These are phyloP conservation scores for Macrotis lagotis DNA, from an alignment of 2,113 vertebrate species.

Conservation along the genomic window DNA sequence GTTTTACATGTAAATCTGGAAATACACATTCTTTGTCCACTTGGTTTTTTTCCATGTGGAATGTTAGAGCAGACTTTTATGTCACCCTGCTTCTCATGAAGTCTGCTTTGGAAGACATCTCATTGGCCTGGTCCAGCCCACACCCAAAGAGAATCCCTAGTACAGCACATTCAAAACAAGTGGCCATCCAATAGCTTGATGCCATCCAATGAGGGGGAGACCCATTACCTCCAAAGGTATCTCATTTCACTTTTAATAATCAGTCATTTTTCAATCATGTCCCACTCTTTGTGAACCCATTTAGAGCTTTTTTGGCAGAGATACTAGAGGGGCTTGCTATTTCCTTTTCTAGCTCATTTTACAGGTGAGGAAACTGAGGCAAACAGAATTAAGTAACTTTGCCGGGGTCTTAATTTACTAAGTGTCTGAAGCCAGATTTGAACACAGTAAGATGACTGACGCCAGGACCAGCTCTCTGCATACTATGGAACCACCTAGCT, in stretches of 20 bases:
- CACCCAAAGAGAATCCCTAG: background rate
- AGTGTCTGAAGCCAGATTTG: background rate
- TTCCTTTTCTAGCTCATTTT: no score
- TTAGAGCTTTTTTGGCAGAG: no score
- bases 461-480: no score
- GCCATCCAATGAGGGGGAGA: background rate
- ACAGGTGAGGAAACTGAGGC: no score
- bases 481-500: no score
- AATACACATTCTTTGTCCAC: background rate
- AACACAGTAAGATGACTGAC: background rate
- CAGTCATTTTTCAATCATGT: no score
- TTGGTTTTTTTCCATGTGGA: background rate
- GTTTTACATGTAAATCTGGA: background rate
- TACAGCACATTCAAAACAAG: background rate
- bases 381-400: background rate
- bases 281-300: no score
- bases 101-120: background rate
- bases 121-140: background rate
- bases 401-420: background rate
- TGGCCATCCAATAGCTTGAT: background rate
- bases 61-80: background rate
- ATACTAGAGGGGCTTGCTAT: no score
- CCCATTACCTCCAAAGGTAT: background rate
- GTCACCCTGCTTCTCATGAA: background rate
- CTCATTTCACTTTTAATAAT: background rate